A percentile compares a stretch with the other conserved stretches of the same genome.
Evolutionary conservation across 2,888 invertebrate species (phyloP).

Genomic region (Hirtodrosophila histrioides): DNA sequence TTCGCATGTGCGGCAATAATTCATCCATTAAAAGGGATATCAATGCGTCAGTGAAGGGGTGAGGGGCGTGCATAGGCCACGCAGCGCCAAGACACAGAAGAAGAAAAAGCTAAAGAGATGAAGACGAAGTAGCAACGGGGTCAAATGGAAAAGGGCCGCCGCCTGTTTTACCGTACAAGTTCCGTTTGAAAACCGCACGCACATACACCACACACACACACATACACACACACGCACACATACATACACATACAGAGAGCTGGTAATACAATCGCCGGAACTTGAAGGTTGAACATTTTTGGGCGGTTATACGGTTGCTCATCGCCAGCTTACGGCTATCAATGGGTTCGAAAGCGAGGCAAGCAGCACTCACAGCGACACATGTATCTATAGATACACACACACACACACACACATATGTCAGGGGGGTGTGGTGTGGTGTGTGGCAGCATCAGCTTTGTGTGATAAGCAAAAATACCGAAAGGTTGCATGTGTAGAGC

Average conservation of each 20-base stretch:
- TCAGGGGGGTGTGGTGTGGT: neutral
- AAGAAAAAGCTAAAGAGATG: slow-evolving; percentile 33
- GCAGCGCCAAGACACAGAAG: neutral
- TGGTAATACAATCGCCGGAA: slow-evolving; percentile 57
- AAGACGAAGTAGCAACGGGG: slow-evolving; percentile 69
- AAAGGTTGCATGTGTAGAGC: slow-evolving; percentile 52
- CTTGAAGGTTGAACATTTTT: slow-evolving; percentile 50
- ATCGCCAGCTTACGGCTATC: slow-evolving; percentile 63
- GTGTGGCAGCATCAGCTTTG: slow-evolving; percentile 31
- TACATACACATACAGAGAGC: slow-evolving; percentile 4
- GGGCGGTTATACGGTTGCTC: slow-evolving; percentile 43
- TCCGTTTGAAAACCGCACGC: slow-evolving; percentile 78
- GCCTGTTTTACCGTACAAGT: slow-evolving; percentile 54
- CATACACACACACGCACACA: slow-evolving; percentile 6
- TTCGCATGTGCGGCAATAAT: slow-evolving; percentile 84
- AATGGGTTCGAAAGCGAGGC: slow-evolving; percentile 65
- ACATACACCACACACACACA: slow-evolving; percentile 38
- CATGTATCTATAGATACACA: slow-evolving; percentile 27
- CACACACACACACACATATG: slow-evolving; percentile 26
- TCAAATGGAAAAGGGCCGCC: slow-evolving; percentile 71
- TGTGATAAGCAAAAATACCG: slow-evolving; percentile 61
- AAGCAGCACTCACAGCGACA: slow-evolving; percentile 39
- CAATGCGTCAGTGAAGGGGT: slow-evolving; percentile 67
- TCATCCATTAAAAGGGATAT: slow-evolving; percentile 84
- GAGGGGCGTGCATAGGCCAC: neutral